Evolutionary conservation across 2,797 vertebrate species (phyloP), one percentile per base, ranked within the genome.

Genomic region (Coendou prehensilis): DNA sequence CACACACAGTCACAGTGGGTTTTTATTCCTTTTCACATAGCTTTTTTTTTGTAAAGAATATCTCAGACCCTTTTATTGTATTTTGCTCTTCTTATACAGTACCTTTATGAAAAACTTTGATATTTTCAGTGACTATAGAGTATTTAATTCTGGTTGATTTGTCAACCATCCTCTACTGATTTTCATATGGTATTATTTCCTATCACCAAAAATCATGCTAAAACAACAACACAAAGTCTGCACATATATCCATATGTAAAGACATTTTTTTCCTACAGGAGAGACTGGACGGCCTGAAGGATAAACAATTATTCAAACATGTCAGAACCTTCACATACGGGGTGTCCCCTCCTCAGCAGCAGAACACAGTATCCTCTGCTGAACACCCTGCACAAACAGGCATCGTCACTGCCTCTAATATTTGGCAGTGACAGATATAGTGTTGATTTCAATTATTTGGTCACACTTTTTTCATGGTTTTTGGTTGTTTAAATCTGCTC

Each of bases 1-100:
- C 26, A 1, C 22, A 28, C 9, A 3, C 3, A 0, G 7, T 61
- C 26, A 73, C 6, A 54, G 64, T 26, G 20, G 1, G 3, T 17
- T 18, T 54, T 73, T 59, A 76, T 33, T 56, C 37, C 69, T 91
- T 80, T 13, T 30, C 26, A 80, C 14, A 84, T 1, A 54, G 41
- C n/a, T 75, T 26, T 80, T 26, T 80, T 59, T 67, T 26, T 22
- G 20, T 20, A 45, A 94, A 83, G 56, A 9, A 52, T 6, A 79
- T 14, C 41, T 83, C 56, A 69, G 5, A 67, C 23, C 3, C 1
- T 47, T 83, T 89, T 52, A 67, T 26, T 76, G 6, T 0, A 30
- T 28, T 83, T 91, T 45, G 10, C 6, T 61, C 83, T 82, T 89
- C 86, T 79, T 47, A 82, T 11, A 69, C 28, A 56, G 10, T 7